Evolutionary conservation across 92 coral and sea anemone genomes (phyloP), one percentile per base, ranked within the genome.

Genomic region (Meandrina meandrites): DNA sequence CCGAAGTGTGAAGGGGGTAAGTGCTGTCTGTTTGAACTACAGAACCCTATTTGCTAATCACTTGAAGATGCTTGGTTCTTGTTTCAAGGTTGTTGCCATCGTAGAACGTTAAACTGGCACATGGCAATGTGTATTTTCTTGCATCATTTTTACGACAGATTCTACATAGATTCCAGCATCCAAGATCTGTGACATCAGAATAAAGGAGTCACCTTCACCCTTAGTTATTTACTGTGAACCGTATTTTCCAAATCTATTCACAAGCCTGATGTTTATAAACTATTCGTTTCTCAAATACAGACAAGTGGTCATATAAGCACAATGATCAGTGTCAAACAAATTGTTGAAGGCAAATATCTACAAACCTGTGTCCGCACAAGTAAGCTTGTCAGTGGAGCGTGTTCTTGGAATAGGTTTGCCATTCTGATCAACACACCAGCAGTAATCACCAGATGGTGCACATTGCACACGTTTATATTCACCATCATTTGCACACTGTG

Each of bases 401-500:
- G 98, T 94, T 72, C 98, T 93, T 22, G 98, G 98, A 57, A 94
- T 94, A 69, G 94, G 94, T 73, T 72, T 56, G 36, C 98, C 98
- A 75, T 85, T 86, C 76, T 87, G 90, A 85, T 95, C 97, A 7
- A 95, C 96, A 90, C 99, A 96, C 99, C 99, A 96, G 80, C 99
- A 96, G 54, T 93, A 87, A 14, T 92, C 96, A 1, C 94, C 89
- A 21, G 94, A 79, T 15, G 78, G 89, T 72, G 91, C 90, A 79
- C 99, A 96, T 70, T 96, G 99, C 18, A 89, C 91, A 37, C 92
- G 98, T 16, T 83, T 73, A 62, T 83, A 96, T 19, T 88, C 90
- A 31, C 99, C 99, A 78, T 87, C 91, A 12, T 45, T 34, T 31
- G 83, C 82, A 84, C 99, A 96, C 82, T 69, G 84, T 53, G 96